Percentiles rank a stretch among this genome's conserved stretches.
phyloP scores from a whole-genome alignment of 1,140 invertebrate species.

The Rhyzopertha dominica region DNA sequence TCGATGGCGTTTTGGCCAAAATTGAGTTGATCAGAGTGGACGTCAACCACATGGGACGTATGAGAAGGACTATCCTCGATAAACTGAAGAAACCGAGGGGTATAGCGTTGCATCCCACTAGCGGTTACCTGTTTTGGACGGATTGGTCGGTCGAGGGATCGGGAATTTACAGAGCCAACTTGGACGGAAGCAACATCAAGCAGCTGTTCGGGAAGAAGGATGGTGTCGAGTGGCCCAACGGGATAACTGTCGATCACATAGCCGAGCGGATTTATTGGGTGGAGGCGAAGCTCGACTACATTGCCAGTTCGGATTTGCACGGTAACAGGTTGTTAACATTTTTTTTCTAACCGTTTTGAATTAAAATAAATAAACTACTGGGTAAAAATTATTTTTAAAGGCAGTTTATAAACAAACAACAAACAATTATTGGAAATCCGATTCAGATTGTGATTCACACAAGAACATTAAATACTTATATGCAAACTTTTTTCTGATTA shows the following conservation, averaged over 20 bases:
- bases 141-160: conserved; percentile 81
- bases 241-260: conserved; percentile 78
- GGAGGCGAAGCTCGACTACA: conserved; percentile 76
- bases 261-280: conserved; percentile 78
- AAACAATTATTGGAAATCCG: no score
- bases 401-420: no score
- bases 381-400: no score
- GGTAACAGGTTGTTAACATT: no score
- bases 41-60: conserved; percentile 59
- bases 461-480: no score
- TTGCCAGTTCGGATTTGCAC: conserved; percentile 78
- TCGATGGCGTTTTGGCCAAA: conserved; percentile 70
- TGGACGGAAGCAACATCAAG: conserved; percentile 75
- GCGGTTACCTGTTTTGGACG: conserved; percentile 86
- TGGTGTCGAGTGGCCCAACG: conserved; percentile 85
- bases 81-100: conserved; percentile 77
- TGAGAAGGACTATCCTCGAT: conserved; percentile 71
- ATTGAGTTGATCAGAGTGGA: conserved; percentile 78
- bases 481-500: no score
- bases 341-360: no score
- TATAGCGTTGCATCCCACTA: conserved; percentile 80
- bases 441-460: no score
- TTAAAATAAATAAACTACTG: no score
- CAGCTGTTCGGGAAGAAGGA: conserved; percentile 60
- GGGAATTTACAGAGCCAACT: conserved; percentile 74